A percentile compares a stretch with the other conserved stretches of the same genome.
These are phyloP conservation scores for Pimpla rufipes DNA, from an alignment of 2,888 invertebrate species.

Conservation along the genomic window DNA sequence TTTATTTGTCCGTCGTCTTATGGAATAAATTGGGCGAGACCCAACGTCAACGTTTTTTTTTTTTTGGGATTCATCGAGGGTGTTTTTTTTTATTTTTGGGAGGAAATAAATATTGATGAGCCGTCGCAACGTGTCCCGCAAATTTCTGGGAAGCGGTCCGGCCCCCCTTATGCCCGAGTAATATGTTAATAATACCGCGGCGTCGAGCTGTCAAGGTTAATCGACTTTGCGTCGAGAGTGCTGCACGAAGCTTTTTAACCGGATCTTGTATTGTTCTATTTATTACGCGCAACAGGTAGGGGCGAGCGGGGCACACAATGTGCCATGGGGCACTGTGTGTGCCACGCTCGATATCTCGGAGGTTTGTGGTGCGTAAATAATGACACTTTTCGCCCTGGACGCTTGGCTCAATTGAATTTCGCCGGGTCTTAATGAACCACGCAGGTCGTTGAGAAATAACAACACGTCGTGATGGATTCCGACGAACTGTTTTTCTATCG, in stretches of 20 bases:
- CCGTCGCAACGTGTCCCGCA: not conserved
- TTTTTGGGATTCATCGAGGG: too few relatives aligned
- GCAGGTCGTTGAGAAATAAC: too few relatives aligned
- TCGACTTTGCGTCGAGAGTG: conserved; percentile 31
- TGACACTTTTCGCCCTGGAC: too few relatives aligned
- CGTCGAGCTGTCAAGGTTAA: conserved; percentile 30
- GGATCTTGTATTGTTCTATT: conserved; percentile 60
- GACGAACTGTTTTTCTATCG: too few relatives aligned
- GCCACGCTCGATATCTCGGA: not conserved
- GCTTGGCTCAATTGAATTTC: too few relatives aligned
- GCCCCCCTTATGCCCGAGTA: not conserved
- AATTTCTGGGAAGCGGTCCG: not conserved
- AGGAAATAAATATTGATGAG: not conserved
- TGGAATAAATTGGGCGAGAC: not conserved
- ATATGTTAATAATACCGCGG: conserved; percentile 6
- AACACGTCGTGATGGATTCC: too few relatives aligned
- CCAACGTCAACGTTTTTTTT: too few relatives aligned
- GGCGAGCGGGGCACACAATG: not conserved
- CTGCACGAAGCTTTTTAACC: conserved; percentile 42
- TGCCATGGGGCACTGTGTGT: too few relatives aligned
- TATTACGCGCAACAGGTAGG: conserved; percentile 63
- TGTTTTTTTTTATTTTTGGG: too few relatives aligned
- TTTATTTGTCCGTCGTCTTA: not conserved
- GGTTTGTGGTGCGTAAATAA: too few relatives aligned
- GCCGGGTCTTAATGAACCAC: not conserved